Evolutionary conservation across 2,888 invertebrate genomes (phyloP).

Genomic region (Drosophila quinaria): DNA sequence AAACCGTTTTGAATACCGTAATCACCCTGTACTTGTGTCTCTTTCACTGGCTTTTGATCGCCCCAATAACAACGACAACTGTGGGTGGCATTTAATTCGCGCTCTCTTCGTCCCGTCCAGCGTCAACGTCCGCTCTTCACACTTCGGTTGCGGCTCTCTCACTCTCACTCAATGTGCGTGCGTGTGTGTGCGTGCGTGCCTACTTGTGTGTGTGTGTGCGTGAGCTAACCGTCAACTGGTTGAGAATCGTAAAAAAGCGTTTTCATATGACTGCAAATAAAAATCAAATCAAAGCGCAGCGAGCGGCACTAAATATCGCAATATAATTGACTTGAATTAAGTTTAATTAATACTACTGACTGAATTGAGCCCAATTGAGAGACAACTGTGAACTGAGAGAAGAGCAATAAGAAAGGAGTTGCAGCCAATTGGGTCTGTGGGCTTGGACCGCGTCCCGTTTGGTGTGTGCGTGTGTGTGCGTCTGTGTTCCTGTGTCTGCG

Average conservation of each 20-base stretch:
- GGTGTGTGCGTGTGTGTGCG: constrained; percentile 6
- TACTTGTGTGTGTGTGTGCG: constrained; percentile 47
- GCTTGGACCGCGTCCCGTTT: constrained; percentile 28
- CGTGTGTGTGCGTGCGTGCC: constrained; percentile 37
- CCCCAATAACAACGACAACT: constrained; percentile 36
- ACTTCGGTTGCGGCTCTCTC: constrained; percentile 41
- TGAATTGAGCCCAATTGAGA: constrained; percentile 4
- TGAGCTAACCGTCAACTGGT: constrained; percentile 50
- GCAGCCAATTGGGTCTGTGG: constrained; percentile 13
- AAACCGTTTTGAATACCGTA: constrained; percentile 45
- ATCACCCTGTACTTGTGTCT: constrained; percentile 72
- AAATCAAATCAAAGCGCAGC: constrained; percentile 35
- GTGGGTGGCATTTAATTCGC: constrained; percentile 52
- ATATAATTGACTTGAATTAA: constrained; percentile 24
- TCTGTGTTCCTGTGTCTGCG: constrained; percentile 17
- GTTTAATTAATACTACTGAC: constrained; percentile 7
- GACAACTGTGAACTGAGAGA: not conserved
- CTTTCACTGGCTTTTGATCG: constrained; percentile 65
- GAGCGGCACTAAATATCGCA: constrained; percentile 22
- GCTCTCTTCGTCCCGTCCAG: constrained; percentile 64
- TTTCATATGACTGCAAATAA: constrained; percentile 52
- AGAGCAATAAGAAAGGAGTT: constrained; percentile 3
- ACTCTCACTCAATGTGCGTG: constrained; percentile 30
- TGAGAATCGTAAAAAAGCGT: constrained; percentile 41
- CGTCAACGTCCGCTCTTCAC: constrained; percentile 49